Evolutionary conservation across 37 sponge, comb jelly and placozoan species (phyloP), one percentile per base, ranked within the genome.

Genomic region (Beroe ovata): DNA sequence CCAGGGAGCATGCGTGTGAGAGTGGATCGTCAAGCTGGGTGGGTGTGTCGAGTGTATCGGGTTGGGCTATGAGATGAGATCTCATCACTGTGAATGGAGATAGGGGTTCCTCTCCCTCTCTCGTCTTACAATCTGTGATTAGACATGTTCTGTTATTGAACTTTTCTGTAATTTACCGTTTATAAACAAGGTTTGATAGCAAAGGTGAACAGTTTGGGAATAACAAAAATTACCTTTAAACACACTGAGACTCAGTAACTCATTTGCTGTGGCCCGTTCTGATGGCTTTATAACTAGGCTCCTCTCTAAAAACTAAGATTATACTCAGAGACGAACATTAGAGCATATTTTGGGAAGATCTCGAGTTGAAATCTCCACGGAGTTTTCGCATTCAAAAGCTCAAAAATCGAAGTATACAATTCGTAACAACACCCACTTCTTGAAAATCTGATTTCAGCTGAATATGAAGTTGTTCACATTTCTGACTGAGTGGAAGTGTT

Each of bases 1-100:
- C 54, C 18, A 77, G 47, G 1, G 84, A 26, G n/a, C 84, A 77
- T 1, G 84, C 42, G 20, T 21, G 23, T 3, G 84, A 77, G 0
- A 77, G 47, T 6, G 84, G 84, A 1, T 77, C 84, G 21, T 77
- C 84, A 21, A 77, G 33, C 84, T 77, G 54, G n/a, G n/a, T n/a
- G 34, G 35, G 30, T 18, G 25, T 37, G 16, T 66, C 69, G 2
- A 66, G 35, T 6, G n/a, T 11, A 26, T 77, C 84, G 1, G 25
- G 16, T 21, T 1, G 0, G n/a, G 47, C 11, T 1, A 77, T 41
- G 54, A 77, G 84, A 25, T 77, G 84, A 42, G 84, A 30, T 42
- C 33, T 77, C 16, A 35, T 32, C 3, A 77, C 23, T 8, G 84
- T 23, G 33, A 77, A 77, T 21, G 84, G 84, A 23, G 26, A 40